Base-by-base conservation (phyloP, 2,797 vertebrate species). In the Molossus alvarezi region DNA sequence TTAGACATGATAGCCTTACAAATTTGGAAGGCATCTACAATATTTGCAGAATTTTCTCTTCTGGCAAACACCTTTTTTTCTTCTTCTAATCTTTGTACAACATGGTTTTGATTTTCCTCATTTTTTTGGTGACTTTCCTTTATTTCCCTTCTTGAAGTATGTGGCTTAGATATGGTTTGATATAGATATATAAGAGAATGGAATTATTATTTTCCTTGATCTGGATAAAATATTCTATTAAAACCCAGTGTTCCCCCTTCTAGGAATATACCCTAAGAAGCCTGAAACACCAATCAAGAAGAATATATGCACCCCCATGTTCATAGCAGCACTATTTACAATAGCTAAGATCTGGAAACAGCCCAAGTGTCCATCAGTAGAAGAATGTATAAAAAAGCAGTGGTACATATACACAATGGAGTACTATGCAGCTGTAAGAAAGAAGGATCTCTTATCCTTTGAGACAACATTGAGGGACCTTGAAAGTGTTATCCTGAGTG, bases 121-220 rank as follows among this genome's bases (percentile, higher is more conserved):
- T 65, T 29, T 75, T 88, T 45, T 96, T 89, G 64, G 23, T 64
- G 51, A 90, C 53, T 91, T 41, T 83, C 15, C 23, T 97, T 97
- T 97, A 77, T 75, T 29, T 96, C 33, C 71, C 45, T 90, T 95
- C 57, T 86, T 97, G 51, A 92, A 90, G 51, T 85, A 7, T 88
- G 48, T 95, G 71, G 75, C 53, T 97, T 89, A 89, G 57, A 92
- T 73, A 17, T 89, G 45, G 64, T 85, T 94, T 89, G 29, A 94
- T 95, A 81, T 60, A 95, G 65, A 86, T 60, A 51, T 33, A 62
- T 94, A 80, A 88, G 81, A 84, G 67, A 95, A 94, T 95, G 37
- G 67, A 94, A 95, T 96, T 96, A 92, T 96, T 95, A 95, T 97
- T 97, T 95, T 67, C 23, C 80, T 94, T 95, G 82, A 96, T 97